A percentile compares a stretch with the other conserved stretches of the same genome.
Evolutionary conservation across 1,140 invertebrate genomes (phyloP).

Genomic region (Drosophila repletoides): DNA sequence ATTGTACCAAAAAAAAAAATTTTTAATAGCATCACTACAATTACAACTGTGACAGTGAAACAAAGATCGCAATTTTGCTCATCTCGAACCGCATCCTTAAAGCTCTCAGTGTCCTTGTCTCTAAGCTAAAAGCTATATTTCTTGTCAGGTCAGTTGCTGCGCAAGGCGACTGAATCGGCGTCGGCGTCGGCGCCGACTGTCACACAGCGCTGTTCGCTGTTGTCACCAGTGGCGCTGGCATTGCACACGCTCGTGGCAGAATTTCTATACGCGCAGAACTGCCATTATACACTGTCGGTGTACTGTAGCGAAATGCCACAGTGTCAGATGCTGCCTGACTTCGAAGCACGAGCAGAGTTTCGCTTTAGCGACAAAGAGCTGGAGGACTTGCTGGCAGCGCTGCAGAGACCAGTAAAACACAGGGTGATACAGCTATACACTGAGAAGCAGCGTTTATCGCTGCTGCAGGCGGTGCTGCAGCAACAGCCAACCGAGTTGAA

Average conservation of each 20-base stretch:
- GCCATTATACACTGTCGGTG: slow-evolving; percentile 72
- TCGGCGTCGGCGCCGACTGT: slow-evolving; percentile 5
- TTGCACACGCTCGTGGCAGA: slow-evolving; percentile 75
- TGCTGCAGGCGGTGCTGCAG: slow-evolving; percentile 53
- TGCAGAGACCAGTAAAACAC: neutral
- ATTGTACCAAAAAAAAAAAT: too few species aligned
- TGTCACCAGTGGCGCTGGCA: slow-evolving; percentile 54
- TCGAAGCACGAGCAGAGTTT: slow-evolving; percentile 48
- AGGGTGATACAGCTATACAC: slow-evolving; percentile 28
- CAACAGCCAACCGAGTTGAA: too few species aligned
- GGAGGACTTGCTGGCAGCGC: slow-evolving; percentile 42
- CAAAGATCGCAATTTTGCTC: too few species aligned
- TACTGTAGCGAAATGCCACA: slow-evolving; percentile 73
- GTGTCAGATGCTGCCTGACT: slow-evolving; percentile 61
- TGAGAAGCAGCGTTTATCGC: slow-evolving; percentile 30
- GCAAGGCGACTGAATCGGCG: slow-evolving; percentile 10
- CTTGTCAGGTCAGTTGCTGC: slow-evolving; percentile 38
- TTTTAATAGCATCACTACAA: too few species aligned
- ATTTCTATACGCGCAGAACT: slow-evolving; percentile 74
- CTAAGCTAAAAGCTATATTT: too few species aligned
- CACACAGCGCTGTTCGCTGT: slow-evolving; percentile 10
- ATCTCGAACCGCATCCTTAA: too few species aligned
- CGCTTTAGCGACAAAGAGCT: slow-evolving; percentile 60
- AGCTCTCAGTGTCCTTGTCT: too few species aligned
- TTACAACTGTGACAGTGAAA: too few species aligned